Evolutionary conservation across 2,113 vertebrate species (phyloP), one percentile per base, ranked within the genome.

Genomic region (Lipotes vexillifer): DNA sequence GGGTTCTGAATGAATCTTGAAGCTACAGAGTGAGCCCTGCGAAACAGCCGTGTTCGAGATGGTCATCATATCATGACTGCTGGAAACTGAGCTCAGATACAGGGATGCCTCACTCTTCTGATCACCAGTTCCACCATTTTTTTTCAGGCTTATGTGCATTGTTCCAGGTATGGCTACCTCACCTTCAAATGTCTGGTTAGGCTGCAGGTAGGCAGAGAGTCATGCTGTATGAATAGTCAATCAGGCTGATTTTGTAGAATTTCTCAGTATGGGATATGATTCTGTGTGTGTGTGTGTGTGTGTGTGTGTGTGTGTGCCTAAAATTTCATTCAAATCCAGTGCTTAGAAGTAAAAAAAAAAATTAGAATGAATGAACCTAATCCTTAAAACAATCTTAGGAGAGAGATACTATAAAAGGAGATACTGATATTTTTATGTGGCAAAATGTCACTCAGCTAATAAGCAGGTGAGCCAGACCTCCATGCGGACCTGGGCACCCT

Each of bases 271-370:
- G 12, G 20, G 44, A 14, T 13, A 14, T 82, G 27, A 59, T 11
- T 85, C 46, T 29, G 23, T 9, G 44, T 49, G 8, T 3, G 8
- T 38, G 65, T 6, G 25, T 5, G 25, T 49, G 63, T 6, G 25
- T 5, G 25, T 49, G 63, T 9, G 33, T 29, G 33, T 72, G 44
- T 52, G 8, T 44, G 5, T 18, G 25, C 27, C 41, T 27, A 81
- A 72, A 80, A n/a, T 46, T 78, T 68, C 49, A 83, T 61, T 52
- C 78, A 66, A 88, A 57, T 59, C 44, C 6, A 69, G 17, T 29
- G 65, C 41, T 78, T 63, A 61, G 41, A 83, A 88, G 14, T 87
- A 27, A 94, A 69, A 83, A 77, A 25, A 69, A 77, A 25, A 69
- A 68, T 78, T 46, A 46, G n/a, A 91, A 71, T n/a, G 49, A 74